A percentile compares a stretch with the other conserved stretches of the same genome.
Conservation (phyloP, 2,797 vertebrate species). For the Eospalax fontanierii region DNA sequence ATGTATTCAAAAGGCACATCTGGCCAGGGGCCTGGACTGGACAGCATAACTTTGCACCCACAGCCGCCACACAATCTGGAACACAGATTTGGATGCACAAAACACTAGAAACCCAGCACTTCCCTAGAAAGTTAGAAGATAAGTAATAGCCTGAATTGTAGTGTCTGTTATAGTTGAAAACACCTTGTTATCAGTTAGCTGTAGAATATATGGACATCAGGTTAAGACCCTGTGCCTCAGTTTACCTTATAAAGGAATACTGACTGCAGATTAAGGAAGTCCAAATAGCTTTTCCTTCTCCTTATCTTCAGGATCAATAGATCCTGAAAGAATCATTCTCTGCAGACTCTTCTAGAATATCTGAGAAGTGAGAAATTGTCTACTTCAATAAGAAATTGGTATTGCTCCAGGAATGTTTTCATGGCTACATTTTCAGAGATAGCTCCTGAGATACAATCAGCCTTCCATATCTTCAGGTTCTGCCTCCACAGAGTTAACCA, state of each 20-base stretch:
- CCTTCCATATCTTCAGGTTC: not conserved
- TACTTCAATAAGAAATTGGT: not conserved
- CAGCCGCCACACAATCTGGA: not conserved
- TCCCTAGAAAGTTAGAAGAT: not conserved
- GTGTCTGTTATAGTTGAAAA: constrained; percentile 8
- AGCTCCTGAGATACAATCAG: not conserved
- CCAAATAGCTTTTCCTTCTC: not conserved
- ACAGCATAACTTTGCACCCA: not conserved
- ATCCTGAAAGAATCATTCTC: not conserved
- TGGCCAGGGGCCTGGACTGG: not conserved
- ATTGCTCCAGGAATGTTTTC: not conserved
- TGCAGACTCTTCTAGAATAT: not conserved
- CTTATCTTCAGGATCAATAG: too few relatives aligned
- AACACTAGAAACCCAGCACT: not conserved
- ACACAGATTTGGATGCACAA: not conserved
- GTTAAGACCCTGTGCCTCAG: not conserved
- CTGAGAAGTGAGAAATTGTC: not conserved
- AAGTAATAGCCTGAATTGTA: not conserved
- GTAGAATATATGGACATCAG: not conserved
- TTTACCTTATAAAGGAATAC: not conserved
- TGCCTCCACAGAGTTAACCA: not conserved
- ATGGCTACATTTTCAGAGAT: constrained; percentile 22
- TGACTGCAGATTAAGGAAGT: not conserved
- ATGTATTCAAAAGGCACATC: not conserved
- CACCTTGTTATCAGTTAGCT: not conserved